Conservation (phyloP, 2,797 vertebrate genomes). For the Lepilemur ruficaudatus region DNA sequence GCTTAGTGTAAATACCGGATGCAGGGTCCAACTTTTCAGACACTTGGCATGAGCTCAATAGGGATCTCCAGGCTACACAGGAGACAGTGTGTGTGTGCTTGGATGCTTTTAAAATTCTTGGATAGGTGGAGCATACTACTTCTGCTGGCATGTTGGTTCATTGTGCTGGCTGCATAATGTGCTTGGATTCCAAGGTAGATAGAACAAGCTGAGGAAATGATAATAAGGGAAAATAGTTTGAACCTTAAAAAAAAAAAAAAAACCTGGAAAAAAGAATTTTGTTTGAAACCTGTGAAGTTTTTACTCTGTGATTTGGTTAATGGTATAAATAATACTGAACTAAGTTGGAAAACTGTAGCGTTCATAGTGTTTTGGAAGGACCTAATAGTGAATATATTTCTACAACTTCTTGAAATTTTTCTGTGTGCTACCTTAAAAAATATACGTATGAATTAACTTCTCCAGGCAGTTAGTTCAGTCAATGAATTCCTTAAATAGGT, state of each 20-base stretch:
- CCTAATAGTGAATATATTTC: slow-evolving; percentile 31
- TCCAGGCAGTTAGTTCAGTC: neutral
- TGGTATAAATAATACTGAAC: slow-evolving; percentile 10
- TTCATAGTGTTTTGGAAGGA: slow-evolving; percentile 24
- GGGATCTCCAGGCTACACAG: slow-evolving; percentile 86
- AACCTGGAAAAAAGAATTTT: neutral
- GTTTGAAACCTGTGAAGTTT: neutral
- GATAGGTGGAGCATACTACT: slow-evolving; percentile 82
- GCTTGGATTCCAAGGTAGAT: slow-evolving; percentile 70
- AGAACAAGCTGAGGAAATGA: slow-evolving; percentile 40
- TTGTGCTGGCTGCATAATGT: slow-evolving; percentile 73
- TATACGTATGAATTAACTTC: slow-evolving; percentile 24
- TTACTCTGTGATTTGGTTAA: slow-evolving; percentile 18
- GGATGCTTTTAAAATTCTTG: slow-evolving; percentile 84
- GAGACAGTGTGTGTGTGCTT: slow-evolving; percentile 80
- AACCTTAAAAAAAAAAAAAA: slow-evolving; percentile 20
- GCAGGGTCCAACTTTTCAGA: slow-evolving; percentile 88
- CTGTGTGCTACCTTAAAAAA: slow-evolving; percentile 25
- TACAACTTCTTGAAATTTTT: slow-evolving; percentile 50
- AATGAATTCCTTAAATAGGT: slow-evolving; percentile 27
- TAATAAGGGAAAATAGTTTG: slow-evolving; percentile 49
- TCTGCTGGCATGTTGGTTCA: slow-evolving; percentile 71
- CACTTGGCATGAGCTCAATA: slow-evolving; percentile 86
- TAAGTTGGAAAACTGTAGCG: neutral
- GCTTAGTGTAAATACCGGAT: slow-evolving; percentile 89